phyloP scores from a whole-genome alignment of 2,797 vertebrate genomes.

The Philypnodon macrostomus region DNA sequence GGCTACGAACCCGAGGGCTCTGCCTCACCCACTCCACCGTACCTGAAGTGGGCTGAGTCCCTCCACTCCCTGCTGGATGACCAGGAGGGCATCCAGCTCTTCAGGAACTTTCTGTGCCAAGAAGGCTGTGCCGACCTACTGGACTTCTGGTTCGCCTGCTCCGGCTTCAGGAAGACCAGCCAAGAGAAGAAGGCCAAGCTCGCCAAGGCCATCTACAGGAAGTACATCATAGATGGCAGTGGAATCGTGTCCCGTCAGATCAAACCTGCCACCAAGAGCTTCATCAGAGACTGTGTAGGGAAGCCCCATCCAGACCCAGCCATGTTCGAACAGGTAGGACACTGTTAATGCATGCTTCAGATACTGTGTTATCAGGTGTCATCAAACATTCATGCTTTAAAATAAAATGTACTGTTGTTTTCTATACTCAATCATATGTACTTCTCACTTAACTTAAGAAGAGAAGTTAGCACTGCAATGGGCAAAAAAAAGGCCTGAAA shows the following conservation, averaged over 20 bases:
- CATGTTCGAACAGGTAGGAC: constrained; percentile 85
- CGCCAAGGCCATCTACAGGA: constrained; percentile 95
- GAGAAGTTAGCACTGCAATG: too few species aligned
- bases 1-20: constrained; percentile 96
- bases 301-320: constrained; percentile 88
- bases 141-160: constrained; percentile 98
- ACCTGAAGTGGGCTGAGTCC: constrained; percentile 93
- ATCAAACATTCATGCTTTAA: too few species aligned
- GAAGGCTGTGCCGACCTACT: constrained; percentile 89
- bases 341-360: too few species aligned
- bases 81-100: constrained; percentile 92
- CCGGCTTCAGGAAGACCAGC: constrained; percentile 86
- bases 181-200: constrained; percentile 87
- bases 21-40: constrained; percentile 88
- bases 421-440: too few species aligned
- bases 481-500: too few species aligned
- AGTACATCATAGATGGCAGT: constrained; percentile 88
- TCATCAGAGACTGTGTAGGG: constrained; percentile 89
- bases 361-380: too few species aligned
- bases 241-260: constrained; percentile 90
- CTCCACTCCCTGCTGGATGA: constrained; percentile 92
- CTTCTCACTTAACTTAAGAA: too few species aligned
- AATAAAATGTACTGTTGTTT: too few species aligned
- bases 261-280: constrained; percentile 90
- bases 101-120: constrained; percentile 89